Evolutionary conservation across 2,888 invertebrate species (phyloP), one percentile per base, ranked within the genome.

Genomic region (Nephrotoma appendiculata): DNA sequence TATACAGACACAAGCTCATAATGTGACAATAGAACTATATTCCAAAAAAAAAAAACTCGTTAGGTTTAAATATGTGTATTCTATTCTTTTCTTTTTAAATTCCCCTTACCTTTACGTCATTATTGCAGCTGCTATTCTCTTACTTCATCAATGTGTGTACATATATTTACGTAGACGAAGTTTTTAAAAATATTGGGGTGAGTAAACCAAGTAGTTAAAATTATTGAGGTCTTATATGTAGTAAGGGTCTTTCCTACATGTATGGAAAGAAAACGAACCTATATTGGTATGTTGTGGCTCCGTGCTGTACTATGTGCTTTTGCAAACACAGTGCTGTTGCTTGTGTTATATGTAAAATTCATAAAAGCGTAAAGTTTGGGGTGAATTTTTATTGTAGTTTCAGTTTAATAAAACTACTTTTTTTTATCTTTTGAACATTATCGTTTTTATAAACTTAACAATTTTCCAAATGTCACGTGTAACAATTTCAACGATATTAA

Each of bases 101-200:
- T 86, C 86, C 86, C 86, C 86, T 86, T 86, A 86, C 86, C 86
- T 86, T 86, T 86, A 86, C 86, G 86, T 86, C 86, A 86, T 86
- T 41, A 57, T 57, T 52, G 86, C 86, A 86, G 86, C 86, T 86
- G 86, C 86, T 48, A 48, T 86, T 86, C 86, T 86, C 86, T 86
- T 86, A 86, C 86, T 86, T 86, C 41, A 86, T 52, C 52, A 86
- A 52, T 48, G 31, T 71, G 71, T 71, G 71, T 71, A 52, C 15
- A 15, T 52, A 52, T 52, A 15, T 52, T 15, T 52, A 71, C 7
- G 7, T n/a, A 71, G 71, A 71, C 71, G 31, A 71, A 52, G 52
- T 52, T 52, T 6, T 52, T 11, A 86, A 48, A 48, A 42, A 41
- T 43, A 15, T 86, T 86, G 86, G 86, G 86, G 86, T 86, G 86